Evolutionary conservation across 2,113 vertebrate species (phyloP), one percentile per base, ranked within the genome.

Genomic region (Ceyx cyanopectus): DNA sequence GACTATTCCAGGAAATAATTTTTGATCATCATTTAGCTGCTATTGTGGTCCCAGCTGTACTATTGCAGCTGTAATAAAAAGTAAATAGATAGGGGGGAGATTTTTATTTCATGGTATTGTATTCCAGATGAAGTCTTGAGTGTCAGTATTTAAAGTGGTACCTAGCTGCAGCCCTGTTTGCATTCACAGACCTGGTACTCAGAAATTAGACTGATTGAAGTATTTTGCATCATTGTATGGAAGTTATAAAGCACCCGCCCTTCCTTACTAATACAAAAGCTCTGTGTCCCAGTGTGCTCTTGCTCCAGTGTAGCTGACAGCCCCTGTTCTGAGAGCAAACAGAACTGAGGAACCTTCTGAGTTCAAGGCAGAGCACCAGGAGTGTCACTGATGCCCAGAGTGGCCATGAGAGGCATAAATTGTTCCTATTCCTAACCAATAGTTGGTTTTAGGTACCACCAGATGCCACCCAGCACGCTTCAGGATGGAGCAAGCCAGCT

Each of bases 61-160:
- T 83, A 66, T 85, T 95, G 68, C 73, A 90, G 41, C 85, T 90
- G 63, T 75, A 89, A 85, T 93, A 91, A 91, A 96, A 90, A 90
- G 41, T 41, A 26, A 68, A 83, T 80, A 74, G 56, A 81, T 17
- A 34, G 29, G 20, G 9, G 54, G 45, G 91, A 93, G 45, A 73
- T 34, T 93, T 95, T 95, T 79, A 73, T 87, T 94, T 67, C 26
- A 45, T 87, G 57, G 41, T 73, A 69, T 37, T 82, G 54, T 66
- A 76, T 91, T 90, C 24, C 72, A 58, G 23, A 37, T 76, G 20
- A 16, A 87, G 45, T 41, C 62, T 87, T 72, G 62, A 96, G 40
- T 4, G 4, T 65, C 57, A 69, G 61, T 85, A 80, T 83, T 85
- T 93, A 80, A 85, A 82, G 56, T 12, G 30, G 22, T 74, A 74